phyloP scores from a whole-genome alignment of 2,888 invertebrate species.

The Hypselothyrea guttata region DNA sequence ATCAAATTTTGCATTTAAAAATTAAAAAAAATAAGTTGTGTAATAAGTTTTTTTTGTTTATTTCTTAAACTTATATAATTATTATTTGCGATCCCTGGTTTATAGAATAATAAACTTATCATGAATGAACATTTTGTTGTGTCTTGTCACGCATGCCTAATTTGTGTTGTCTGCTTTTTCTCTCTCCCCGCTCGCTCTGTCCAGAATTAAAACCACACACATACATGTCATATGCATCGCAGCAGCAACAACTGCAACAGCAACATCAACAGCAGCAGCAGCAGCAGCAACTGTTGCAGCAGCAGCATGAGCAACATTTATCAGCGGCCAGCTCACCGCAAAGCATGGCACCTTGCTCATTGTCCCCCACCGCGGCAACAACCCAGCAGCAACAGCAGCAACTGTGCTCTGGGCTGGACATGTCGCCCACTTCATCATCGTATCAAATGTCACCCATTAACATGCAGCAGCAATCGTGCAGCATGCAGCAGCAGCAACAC shows the following conservation, averaged over 20 bases:
- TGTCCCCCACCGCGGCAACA: conserved; percentile 55
- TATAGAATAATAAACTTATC: too few relatives aligned
- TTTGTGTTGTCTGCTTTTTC: conserved; percentile 71
- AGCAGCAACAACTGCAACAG: conserved; percentile 54
- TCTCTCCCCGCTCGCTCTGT: conserved; percentile 28
- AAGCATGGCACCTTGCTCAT: conserved; percentile 65
- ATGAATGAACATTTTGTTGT: conserved; percentile 1
- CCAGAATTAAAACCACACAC: conserved; percentile 62
- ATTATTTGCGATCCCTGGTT: too few relatives aligned
- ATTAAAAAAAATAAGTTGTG: too few relatives aligned
- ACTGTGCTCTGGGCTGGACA: conserved; percentile 63
- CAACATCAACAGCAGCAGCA: conserved; percentile 53
- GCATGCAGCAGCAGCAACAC: conserved; percentile 53
- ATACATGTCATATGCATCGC: conserved; percentile 69
- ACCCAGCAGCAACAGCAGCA: conserved; percentile 50
- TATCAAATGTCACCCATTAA: conserved; percentile 75
- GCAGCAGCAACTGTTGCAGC: conserved; percentile 44
- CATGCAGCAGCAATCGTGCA: conserved; percentile 66
- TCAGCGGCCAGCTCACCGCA: conserved; percentile 64
- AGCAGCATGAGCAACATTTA: conserved; percentile 53
- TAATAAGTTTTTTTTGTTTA: too few relatives aligned
- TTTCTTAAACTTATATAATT: too few relatives aligned
- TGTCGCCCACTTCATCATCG: conserved; percentile 60
- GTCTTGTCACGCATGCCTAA: conserved; percentile 63
- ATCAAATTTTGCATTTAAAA: too few relatives aligned